Evolutionary conservation across 1,140 invertebrate species (phyloP), one percentile per base, ranked within the genome.

Genomic region (Dufourea novaeangliae): DNA sequence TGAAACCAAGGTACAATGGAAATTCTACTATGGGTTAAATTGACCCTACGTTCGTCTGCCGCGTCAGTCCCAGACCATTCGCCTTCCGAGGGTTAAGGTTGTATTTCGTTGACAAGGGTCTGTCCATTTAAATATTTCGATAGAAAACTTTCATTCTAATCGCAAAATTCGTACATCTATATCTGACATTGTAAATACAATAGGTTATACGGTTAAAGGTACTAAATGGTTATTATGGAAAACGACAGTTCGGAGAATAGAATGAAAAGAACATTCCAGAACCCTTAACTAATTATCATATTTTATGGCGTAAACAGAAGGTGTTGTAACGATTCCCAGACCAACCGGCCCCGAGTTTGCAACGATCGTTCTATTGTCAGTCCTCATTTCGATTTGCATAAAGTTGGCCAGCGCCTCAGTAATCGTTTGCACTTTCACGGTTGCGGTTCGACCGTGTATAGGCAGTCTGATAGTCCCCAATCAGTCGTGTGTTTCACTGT

Each of bases 391-490:
- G 14, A 74, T 74, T 74, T 74, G 37, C 63, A 67, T 57, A 54
- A 74, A 66, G 62, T 44, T 57, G 37, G 7, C 8, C 32, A 20
- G 17, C 29, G 29, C 54, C 56, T 46, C 39, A 25, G 25, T 32
- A 61, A 69, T 69, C 41, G 68, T 78, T 54, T 54, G 39, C 41
- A 50, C 64, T 59, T 69, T 69, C 41, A 46, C 32, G 20, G 29
- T 69, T 29, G 27, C 27, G 25, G 27, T 34, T 27, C 39, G 29
- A 39, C n/a, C 29, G 39, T 37, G 50, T 46, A 32, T 29, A 32
- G 14, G 32, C 54, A 59, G 22, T 59, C 37, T 44, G 64, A n/a
- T 68, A 61, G 39, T 54, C 34, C 46, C 29, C 57, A 44, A 54
- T 71, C 75, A 71, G 32, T 63, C 44, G 63, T 63, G 44, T 41